A percentile compares a stretch with the other conserved stretches of the same genome.
Evolutionary conservation across 1,140 invertebrate species (phyloP).

Genomic region (Drosophila kikkawai): DNA sequence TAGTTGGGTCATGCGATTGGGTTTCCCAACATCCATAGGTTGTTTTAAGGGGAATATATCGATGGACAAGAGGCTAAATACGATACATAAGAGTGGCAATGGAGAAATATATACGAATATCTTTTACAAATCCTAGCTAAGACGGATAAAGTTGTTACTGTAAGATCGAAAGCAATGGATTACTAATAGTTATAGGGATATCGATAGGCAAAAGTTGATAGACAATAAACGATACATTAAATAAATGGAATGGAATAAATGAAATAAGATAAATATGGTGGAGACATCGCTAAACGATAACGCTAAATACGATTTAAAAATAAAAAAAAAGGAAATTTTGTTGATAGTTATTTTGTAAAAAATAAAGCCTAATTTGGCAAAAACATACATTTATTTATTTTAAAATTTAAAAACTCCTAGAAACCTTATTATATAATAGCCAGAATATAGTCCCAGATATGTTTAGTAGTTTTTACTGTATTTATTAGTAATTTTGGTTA

Average conservation of each 20-base stretch:
- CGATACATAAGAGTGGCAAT: neutral
- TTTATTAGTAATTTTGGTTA: no score
- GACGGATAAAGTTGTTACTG: neutral
- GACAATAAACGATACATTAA: neutral
- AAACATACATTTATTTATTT: neutral
- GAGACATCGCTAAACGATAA: no score
- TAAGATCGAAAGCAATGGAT: no score
- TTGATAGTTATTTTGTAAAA: no score
- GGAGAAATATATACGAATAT: conserved; percentile 12
- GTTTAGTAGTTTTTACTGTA: neutral
- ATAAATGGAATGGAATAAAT: neutral
- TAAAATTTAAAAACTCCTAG: neutral
- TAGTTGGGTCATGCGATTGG: conserved; percentile 10
- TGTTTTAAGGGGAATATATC: conserved; percentile 6
- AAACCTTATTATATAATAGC: neutral
- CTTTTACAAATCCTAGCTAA: neutral
- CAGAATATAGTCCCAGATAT: neutral
- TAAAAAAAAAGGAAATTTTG: no score
- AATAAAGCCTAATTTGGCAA: no score
- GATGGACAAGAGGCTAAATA: conserved; percentile 22
- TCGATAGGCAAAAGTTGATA: neutral
- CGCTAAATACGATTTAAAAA: no score
- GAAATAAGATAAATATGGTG: neutral
- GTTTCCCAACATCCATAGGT: conserved; percentile 26
- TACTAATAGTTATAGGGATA: neutral